phyloP scores from a whole-genome alignment of 2,113 vertebrate species.

The Cyrtonyx montezumae region DNA sequence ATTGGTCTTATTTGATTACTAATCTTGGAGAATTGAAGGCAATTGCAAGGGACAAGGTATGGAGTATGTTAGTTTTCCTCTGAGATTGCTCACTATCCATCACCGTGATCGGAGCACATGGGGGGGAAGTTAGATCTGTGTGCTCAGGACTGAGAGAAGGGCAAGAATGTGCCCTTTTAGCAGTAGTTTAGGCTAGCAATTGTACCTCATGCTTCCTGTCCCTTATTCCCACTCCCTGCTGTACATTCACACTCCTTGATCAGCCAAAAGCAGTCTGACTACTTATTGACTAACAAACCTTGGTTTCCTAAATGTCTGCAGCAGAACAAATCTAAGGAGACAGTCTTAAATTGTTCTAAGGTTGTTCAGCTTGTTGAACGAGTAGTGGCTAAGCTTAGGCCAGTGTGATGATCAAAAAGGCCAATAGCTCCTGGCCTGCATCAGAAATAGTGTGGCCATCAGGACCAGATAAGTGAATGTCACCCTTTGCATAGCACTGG shows the following conservation, averaged over 20 bases:
- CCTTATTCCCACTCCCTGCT: background rate
- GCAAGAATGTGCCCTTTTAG: background rate
- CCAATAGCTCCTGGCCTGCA: too few species aligned
- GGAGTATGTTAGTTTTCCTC: background rate
- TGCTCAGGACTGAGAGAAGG: background rate
- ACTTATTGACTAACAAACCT: background rate
- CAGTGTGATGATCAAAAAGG: background rate
- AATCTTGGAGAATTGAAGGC: too few species aligned
- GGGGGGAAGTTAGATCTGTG: background rate
- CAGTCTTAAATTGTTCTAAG: too few species aligned
- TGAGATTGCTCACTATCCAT: background rate
- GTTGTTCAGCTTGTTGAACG: too few species aligned
- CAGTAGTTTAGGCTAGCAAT: background rate
- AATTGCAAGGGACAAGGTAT: background rate
- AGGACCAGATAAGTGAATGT: background rate
- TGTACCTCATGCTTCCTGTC: background rate
- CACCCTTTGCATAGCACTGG: background rate
- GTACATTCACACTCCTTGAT: background rate
- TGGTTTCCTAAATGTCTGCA: background rate
- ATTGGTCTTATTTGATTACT: too few species aligned
- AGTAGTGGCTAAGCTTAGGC: too few species aligned
- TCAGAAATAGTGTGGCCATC: background rate
- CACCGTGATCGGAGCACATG: too few species aligned
- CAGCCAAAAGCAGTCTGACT: background rate
- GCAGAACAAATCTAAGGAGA: background rate